Percentiles rank a stretch among this genome's conserved stretches.
Evolutionary conservation across 2,113 vertebrate species (phyloP).

Genomic region (Zosterops borbonicus): DNA sequence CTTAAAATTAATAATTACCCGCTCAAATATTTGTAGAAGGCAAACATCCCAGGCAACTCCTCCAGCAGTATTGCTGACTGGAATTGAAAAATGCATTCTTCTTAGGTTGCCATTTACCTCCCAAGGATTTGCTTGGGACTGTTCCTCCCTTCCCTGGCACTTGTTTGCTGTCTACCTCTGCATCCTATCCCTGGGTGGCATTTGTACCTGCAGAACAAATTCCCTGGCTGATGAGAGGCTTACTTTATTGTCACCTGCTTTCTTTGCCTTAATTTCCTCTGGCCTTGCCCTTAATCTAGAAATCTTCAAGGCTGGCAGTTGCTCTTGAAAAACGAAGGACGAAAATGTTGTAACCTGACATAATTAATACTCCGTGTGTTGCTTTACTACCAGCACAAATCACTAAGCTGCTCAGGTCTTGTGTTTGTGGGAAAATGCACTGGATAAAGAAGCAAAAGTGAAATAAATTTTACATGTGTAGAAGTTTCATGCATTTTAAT

Average conservation of each 20-base stretch:
- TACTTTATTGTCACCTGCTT: background rate
- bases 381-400: background rate
- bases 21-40: background rate
- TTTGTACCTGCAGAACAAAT: background rate
- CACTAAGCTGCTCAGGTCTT: background rate
- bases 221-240: background rate
- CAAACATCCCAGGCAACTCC: background rate
- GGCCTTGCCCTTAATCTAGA: background rate
- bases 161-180: background rate
- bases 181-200: background rate
- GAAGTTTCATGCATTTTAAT: background rate
- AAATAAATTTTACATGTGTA: background rate
- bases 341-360: background rate
- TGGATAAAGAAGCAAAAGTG: background rate
- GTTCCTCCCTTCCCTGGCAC: background rate
- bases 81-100: background rate
- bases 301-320: background rate
- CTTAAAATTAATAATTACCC: background rate
- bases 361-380: background rate
- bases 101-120: background rate
- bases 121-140: background rate
- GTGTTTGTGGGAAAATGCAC: background rate
- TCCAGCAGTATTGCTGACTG: background rate
- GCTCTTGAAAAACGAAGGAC: background rate
- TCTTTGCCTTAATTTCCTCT: background rate